Base-by-base conservation (phyloP, 2,113 vertebrate genomes). In the Cheilinus undulatus region DNA sequence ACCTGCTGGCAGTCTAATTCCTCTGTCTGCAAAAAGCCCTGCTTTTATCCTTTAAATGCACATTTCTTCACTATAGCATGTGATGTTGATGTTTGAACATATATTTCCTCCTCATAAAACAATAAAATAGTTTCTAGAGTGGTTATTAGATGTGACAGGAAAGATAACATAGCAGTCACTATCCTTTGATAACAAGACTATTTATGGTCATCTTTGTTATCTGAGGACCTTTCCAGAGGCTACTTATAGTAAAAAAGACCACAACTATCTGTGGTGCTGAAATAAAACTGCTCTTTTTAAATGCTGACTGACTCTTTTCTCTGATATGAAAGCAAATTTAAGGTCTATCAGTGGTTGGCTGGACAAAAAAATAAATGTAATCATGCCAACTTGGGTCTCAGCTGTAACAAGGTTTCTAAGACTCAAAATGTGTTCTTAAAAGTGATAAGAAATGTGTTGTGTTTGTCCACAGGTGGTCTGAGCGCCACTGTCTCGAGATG, bases 141-240 rank as follows among this genome's bases (percentile, higher is more conserved):
- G 17, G 50, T 54, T 66, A 32, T 32, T 51, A 40, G 32, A 53
- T 49, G 46, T 65, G 79, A 69, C 50, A 50, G 11, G 32, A 24
- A 3, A 19, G 58, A 70, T 63, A 73, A 82, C 67, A 64, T 24
- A 38, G 20, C 57, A 65, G n/a, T 57, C 36, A 54, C 45, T n/a
- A 43, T 36, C 42, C 30, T 14, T 8, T 38, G 54, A 83, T 69
- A 78, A 71, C n/a, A 15, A 24, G 6, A 13, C 51, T 48, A 30
- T 79, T 70, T 70, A 73, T 62, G 57, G 22, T 38, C 48, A 30
- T 5, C 27, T 43, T 28, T 46, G 61, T n/a, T 14, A 24, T 60
- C 42, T 56, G 38, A 52, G 58, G 59, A 76, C 34, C 45, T 28
- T 9, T 17, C 17, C 17, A 43, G 24, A 49, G 27, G 30, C 26